phyloP scores from a whole-genome alignment of 2,113 vertebrate species.

The Atractosteus spatula region DNA sequence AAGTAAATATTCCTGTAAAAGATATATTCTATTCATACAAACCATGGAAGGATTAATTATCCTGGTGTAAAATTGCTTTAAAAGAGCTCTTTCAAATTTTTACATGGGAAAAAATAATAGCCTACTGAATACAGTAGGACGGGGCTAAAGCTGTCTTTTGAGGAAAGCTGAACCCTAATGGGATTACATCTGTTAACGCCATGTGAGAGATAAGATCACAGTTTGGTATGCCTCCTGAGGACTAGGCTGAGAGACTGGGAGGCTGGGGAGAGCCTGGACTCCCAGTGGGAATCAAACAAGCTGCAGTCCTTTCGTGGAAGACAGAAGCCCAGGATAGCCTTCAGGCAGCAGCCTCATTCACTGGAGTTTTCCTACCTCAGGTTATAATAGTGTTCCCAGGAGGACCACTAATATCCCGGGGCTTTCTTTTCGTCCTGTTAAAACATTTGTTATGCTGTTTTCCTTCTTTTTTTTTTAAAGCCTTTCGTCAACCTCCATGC shows the following conservation, averaged over 20 bases:
- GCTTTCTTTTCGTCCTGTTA: neutral
- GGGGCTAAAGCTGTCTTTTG: too few species aligned
- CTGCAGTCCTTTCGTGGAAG: neutral
- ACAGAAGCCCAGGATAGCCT: conserved; percentile 19
- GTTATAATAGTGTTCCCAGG: neutral
- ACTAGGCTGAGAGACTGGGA: conserved; percentile 25
- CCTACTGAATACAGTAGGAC: too few species aligned
- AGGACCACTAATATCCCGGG: conserved; percentile 11
- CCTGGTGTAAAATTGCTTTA: too few species aligned
- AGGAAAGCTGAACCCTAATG: conserved; percentile 39
- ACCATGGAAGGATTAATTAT: too few species aligned
- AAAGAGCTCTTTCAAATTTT: too few species aligned
- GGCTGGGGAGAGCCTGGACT: conserved; percentile 18
- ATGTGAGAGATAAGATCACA: conserved; percentile 52
- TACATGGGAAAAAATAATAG: too few species aligned
- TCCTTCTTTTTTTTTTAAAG: too few species aligned
- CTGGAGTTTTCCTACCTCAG: conserved; percentile 15
- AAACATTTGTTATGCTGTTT: too few species aligned
- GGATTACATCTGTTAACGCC: conserved; percentile 59
- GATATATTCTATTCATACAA: too few species aligned
- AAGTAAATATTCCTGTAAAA: too few species aligned
- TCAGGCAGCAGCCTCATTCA: conserved; percentile 36
- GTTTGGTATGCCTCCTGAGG: conserved; percentile 43
- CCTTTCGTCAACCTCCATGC: too few species aligned
- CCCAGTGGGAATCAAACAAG: conserved; percentile 21